Evolutionary conservation across 2,113 vertebrate species (phyloP).

Genomic region (Potamarius usumacintae): DNA sequence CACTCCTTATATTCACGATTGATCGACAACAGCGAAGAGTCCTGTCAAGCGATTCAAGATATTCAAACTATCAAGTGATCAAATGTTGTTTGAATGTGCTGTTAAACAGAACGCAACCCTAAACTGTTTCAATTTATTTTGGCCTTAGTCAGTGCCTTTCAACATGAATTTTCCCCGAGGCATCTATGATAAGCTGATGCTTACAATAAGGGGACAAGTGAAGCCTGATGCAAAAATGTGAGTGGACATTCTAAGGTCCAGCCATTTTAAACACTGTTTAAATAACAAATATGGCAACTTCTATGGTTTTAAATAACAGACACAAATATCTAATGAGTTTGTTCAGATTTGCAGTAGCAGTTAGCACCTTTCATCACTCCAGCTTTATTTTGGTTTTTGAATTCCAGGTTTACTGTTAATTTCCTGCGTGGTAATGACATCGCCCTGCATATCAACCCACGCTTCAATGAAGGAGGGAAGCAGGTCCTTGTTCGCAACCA

Average conservation of each 20-base stretch:
- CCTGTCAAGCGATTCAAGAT: no score
- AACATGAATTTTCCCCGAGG: conserved; percentile 73
- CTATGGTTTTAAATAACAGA: not conserved
- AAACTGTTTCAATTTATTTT: conserved; percentile 5
- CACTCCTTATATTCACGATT: not conserved
- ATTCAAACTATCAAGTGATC: not conserved
- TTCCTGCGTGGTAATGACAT: conserved; percentile 77
- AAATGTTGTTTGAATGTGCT: not conserved
- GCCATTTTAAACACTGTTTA: not conserved
- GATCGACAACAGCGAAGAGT: not conserved
- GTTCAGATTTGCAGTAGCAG: not conserved
- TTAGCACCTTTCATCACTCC: not conserved
- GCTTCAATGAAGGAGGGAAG: conserved; percentile 72
- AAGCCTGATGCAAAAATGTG: conserved; percentile 75
- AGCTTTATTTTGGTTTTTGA: not conserved
- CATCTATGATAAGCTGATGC: conserved; percentile 77
- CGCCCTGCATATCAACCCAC: conserved; percentile 77
- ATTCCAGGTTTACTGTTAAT: conserved; percentile 75
- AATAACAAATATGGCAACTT: not conserved
- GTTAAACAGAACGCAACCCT: not conserved
- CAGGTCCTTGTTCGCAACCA: conserved; percentile 74
- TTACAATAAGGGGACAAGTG: conserved; percentile 74
- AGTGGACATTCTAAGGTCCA: conserved; percentile 38
- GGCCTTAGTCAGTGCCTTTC: conserved; percentile 71
- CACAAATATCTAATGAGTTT: not conserved